Evolutionary conservation across 2,113 vertebrate species (phyloP).

Genomic region (Tretioscincus oriximinensis): DNA sequence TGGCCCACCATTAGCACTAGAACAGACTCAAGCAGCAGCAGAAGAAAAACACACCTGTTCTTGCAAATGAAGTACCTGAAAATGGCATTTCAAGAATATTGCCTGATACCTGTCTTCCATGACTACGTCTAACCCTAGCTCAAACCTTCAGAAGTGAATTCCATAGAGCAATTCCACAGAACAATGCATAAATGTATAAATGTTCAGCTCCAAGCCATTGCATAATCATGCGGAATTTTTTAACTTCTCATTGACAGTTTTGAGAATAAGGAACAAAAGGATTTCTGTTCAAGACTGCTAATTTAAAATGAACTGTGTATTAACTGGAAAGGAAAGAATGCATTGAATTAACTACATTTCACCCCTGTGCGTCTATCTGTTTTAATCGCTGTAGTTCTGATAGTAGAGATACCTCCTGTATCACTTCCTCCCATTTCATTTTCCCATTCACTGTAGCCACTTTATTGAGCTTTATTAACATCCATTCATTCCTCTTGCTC

Average conservation of each 20-base stretch:
- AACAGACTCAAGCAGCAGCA: too few species aligned
- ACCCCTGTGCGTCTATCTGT: background rate
- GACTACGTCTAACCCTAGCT: too few species aligned
- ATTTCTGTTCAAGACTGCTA: background rate
- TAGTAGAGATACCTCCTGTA: background rate
- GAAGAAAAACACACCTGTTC: too few species aligned
- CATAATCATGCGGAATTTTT: background rate
- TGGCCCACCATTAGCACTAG: too few species aligned
- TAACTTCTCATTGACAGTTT: background rate
- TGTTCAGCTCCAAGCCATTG: background rate
- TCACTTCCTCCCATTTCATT: background rate
- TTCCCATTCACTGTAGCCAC: background rate
- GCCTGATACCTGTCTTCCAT: too few species aligned
- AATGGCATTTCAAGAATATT: too few species aligned
- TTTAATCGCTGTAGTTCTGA: slow-evolving; percentile 14
- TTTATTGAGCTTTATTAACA: slow-evolving; percentile 19
- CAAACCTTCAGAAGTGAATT: too few species aligned
- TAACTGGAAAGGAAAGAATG: background rate
- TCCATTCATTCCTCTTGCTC: background rate
- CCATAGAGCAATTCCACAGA: too few species aligned
- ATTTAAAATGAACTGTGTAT: background rate
- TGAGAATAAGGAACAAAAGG: background rate
- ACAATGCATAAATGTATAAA: background rate
- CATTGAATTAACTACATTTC: background rate
- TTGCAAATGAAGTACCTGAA: too few species aligned